Base-by-base conservation (phyloP, 2,113 vertebrate genomes). In the Ageneiosus marmoratus region DNA sequence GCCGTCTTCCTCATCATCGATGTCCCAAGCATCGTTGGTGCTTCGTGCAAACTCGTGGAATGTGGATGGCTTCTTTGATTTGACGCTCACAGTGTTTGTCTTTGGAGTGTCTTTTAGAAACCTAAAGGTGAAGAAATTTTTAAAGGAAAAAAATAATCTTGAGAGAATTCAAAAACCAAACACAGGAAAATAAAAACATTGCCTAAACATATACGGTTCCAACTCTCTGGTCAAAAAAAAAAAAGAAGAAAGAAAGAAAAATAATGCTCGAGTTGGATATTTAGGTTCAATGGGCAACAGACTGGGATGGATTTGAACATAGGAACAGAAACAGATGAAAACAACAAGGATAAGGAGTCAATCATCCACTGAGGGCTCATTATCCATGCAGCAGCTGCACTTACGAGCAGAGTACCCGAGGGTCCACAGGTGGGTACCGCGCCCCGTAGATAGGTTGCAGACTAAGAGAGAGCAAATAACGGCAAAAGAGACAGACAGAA, bases 401-500 rank as follows among this genome's bases (percentile, higher is more conserved):
- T 95, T 93, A 99, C 97, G 93, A 95, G 90, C 96, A 96, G 85
- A 95, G 95, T 89, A 97, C 92, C 44, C 93, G 92, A 9, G 97
- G 96, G 81, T 99, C 97, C 79, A 99, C 91, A 0, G 97, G 97
- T 41, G 97, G 98, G 81, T 99, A 97, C 89, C 98, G 97, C 9
- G 97, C 97, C 91, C 98, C 98, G 81, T 99, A 99, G 60, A 99
- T 97, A 1, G 97, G 97, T 41, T 97, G 97, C 83, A 99, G 96
- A 75, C 98, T 99, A 90, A 82, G 58, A 86, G 76, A 84, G 70
- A 86, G 29, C 79, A 81, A 78, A 84, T 50, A 53, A 82, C 70
- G 80, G 73, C 72, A 81, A 77, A 32, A 48, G 6, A 73, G 27
- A 58, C 27, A 75, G 29, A 67, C 8, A 79, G n/a, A 48, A 51